Evolutionary conservation across 1,140 invertebrate genomes (phyloP).

Genomic region (Orchestia grillus): DNA sequence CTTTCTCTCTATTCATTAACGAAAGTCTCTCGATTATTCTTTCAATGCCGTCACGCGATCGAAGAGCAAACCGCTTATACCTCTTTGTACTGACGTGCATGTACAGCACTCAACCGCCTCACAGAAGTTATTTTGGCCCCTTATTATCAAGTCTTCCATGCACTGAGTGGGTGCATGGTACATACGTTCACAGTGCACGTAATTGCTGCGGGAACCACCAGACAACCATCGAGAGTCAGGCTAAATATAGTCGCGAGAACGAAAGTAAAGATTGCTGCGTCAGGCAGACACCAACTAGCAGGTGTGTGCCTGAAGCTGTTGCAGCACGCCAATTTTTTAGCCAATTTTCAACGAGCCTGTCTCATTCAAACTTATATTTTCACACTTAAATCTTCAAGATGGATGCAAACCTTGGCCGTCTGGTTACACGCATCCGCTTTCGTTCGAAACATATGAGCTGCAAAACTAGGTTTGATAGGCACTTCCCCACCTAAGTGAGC

Average conservation of each 20-base stretch:
- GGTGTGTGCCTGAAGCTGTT: not conserved
- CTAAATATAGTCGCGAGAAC: slow-evolving; percentile 11
- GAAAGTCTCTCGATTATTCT: not conserved
- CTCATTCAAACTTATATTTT: not conserved
- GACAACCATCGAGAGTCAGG: not conserved
- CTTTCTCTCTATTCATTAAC: not conserved
- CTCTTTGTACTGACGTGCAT: too few relatives aligned
- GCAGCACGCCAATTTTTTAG: not conserved
- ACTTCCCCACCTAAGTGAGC: not conserved
- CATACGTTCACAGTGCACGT: not conserved
- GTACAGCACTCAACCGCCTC: not conserved
- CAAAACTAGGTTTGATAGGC: not conserved
- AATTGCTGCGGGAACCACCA: not conserved
- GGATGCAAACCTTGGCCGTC: not conserved
- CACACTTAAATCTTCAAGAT: not conserved
- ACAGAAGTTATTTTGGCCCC: not conserved
- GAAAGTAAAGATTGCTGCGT: not conserved
- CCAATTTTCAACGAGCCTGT: not conserved
- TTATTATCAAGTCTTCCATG: not conserved
- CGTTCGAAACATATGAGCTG: not conserved
- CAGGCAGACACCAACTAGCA: not conserved
- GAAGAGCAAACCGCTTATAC: not conserved
- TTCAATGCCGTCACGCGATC: not conserved
- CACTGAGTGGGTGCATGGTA: not conserved
- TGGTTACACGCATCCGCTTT: not conserved